Percentiles rank a stretch among this genome's conserved stretches.
These are phyloP conservation scores for Sebastes schlegelii DNA, from an alignment of 2,113 vertebrate genomes.

Conservation along the genomic window DNA sequence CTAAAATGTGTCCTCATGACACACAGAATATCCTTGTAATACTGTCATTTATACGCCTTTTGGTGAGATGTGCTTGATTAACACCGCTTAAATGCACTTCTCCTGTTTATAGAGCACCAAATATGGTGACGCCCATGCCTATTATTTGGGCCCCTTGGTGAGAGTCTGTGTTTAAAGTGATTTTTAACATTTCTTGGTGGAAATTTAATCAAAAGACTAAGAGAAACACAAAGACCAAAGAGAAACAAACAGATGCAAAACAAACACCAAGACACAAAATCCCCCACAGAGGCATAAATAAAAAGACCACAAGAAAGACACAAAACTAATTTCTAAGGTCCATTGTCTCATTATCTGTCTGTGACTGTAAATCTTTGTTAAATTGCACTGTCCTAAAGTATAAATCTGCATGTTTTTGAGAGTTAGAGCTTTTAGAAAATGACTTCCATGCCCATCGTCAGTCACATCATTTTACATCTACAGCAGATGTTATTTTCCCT, in stretches of 20 bases:
- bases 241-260: not conserved
- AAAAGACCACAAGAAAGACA: not conserved
- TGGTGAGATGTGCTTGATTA: too few relatives aligned
- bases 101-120: not conserved
- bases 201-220: not conserved
- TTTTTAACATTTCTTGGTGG: not conserved
- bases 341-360: not conserved
- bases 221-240: not conserved
- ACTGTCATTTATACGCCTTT: too few relatives aligned
- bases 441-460: too few relatives aligned
- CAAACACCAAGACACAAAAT: too few relatives aligned
- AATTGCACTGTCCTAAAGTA: too few relatives aligned
- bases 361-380: not conserved
- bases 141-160: too few relatives aligned
- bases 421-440: too few relatives aligned
- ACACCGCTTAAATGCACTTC: too few relatives aligned
- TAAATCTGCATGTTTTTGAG: too few relatives aligned
- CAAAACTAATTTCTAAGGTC: not conserved
- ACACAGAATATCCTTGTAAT: too few relatives aligned
- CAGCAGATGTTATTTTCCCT: not conserved
- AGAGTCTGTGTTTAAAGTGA: not conserved
- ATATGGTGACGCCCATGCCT: not conserved
- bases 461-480: too few relatives aligned
- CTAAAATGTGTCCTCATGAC: too few relatives aligned
- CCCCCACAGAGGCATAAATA: not conserved